phyloP scores from a whole-genome alignment of 1,140 invertebrate genomes.

The Bradynema listronoti region DNA sequence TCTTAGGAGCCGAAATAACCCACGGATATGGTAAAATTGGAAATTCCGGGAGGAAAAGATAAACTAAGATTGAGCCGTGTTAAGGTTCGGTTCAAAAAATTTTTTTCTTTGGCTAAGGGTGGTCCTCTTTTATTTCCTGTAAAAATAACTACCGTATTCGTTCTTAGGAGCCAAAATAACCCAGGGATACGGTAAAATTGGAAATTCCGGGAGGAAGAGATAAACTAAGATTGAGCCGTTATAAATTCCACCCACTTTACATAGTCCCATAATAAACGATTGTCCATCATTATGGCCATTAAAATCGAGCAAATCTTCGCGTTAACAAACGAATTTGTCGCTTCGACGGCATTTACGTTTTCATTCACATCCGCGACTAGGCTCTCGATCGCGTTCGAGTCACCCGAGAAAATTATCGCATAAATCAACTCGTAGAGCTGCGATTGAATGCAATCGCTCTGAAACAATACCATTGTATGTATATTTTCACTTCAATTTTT shows the following conservation, averaged over 20 bases:
- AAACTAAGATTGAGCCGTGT: too few relatives aligned
- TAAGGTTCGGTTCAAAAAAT: too few relatives aligned
- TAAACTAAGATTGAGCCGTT: too few relatives aligned
- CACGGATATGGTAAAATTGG: too few relatives aligned
- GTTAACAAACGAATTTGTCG: conserved; percentile 12
- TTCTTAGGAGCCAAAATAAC: too few relatives aligned
- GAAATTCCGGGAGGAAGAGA: too few relatives aligned
- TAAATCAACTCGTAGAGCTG: conserved; percentile 38
- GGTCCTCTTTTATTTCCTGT: too few relatives aligned
- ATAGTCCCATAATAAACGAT: conserved; percentile 21
- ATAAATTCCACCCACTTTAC: conserved; percentile 19
- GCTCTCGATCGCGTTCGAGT: conserved; percentile 7
- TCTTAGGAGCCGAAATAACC: too few relatives aligned
- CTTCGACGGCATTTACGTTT: conserved; percentile 20
- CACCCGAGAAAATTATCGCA: conserved; percentile 19
- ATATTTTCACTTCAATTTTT: background rate
- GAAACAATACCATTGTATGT: background rate
- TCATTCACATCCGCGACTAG: conserved; percentile 33
- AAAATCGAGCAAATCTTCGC: conserved; percentile 22
- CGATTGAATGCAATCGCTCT: conserved; percentile 40
- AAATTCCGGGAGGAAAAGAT: too few relatives aligned
- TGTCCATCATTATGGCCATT: conserved; percentile 24
- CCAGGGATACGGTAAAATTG: too few relatives aligned
- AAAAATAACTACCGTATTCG: too few relatives aligned
- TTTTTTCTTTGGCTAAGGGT: too few relatives aligned